phyloP scores from a whole-genome alignment of 2,888 invertebrate genomes.

The Falcaria lacertinaria region DNA sequence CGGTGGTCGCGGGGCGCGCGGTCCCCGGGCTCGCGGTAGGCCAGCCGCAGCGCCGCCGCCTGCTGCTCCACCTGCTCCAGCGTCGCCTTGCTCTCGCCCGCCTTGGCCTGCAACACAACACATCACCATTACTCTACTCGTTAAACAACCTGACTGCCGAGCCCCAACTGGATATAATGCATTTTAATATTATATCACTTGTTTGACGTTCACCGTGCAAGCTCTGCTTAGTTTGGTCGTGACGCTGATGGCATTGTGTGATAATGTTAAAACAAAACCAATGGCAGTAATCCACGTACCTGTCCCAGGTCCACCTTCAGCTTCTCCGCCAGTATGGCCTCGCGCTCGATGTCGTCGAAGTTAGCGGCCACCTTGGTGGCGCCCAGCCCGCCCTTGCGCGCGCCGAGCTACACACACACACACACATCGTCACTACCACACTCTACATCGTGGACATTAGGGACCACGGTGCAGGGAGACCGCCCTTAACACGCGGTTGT shows the following conservation, averaged over 20 bases:
- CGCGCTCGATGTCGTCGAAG: constrained; percentile 96
- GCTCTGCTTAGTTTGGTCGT: too few species aligned
- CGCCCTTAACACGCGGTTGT: too few species aligned
- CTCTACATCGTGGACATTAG: too few species aligned
- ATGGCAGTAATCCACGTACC: too few species aligned
- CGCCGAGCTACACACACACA: constrained; percentile 83
- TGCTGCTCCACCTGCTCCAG: constrained; percentile 81
- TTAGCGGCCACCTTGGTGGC: constrained; percentile 97
- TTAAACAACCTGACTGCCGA: too few species aligned
- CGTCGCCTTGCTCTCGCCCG: constrained; percentile 41
- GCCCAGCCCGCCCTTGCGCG: constrained; percentile 93
- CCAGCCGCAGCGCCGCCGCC: constrained; percentile 84
- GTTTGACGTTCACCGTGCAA: too few species aligned
- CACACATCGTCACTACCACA: neutral
- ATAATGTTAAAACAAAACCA: neutral
- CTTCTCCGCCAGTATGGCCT: constrained; percentile 92
- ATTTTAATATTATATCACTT: too few species aligned
- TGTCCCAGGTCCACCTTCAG: constrained; percentile 80
- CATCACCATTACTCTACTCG: too few species aligned
- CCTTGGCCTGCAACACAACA: constrained; percentile 16
- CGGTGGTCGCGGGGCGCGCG: constrained; percentile 82
- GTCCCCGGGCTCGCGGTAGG: constrained; percentile 91
- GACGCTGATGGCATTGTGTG: too few species aligned
- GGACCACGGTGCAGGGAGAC: too few species aligned
- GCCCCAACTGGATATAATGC: too few species aligned